Evolutionary conservation across 2,797 vertebrate species (phyloP), one percentile per base, ranked within the genome.

Genomic region (Pangasius macronema): DNA sequence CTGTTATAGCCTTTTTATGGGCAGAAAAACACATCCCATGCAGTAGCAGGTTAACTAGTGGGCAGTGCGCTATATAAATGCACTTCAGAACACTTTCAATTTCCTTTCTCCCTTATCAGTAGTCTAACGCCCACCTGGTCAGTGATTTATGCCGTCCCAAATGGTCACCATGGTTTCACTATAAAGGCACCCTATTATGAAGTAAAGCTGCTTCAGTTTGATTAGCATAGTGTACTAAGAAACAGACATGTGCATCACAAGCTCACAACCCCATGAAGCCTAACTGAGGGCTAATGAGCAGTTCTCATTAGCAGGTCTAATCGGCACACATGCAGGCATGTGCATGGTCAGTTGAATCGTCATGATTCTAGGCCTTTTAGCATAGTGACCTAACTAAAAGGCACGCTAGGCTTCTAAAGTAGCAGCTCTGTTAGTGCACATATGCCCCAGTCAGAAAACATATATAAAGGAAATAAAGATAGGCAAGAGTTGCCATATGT

Each of bases 161-260:
- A 53, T 7, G 2, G 61, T 86, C 68, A 63, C 61, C 61, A 79
- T 85, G 73, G 30, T 67, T 79, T 67, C 73, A 7, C 30, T 36
- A 79, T 79, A 57, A 55, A 77, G 27, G n/a, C 7, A 0, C n/a
- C 4, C 16, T 33, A 51, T 53, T 55, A 77, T 33, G 22, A 65
- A n/a, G 39, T 30, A 27, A 65, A 65, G 2, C 42, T 42, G 57
- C 39, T 61, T 30, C 13, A 16, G n/a, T 79, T 79, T 22, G 9
- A 79, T 79, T 57, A 22, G 30, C 53, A 57, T 79, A 22, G 51
- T 3, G 3, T 36, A 53, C 4, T 59, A 14, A 36, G 6, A 57
- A 81, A 51, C 76, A 68, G 59, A 30, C 4, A 0, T 51, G 42
- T 77, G 27, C 10, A 5, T 68, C 24, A 70, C 4, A 67, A 67